A percentile compares a stretch with the other conserved stretches of the same genome.
Conservation (phyloP, 2,797 vertebrate genomes). For the Okamejei kenojei region DNA sequence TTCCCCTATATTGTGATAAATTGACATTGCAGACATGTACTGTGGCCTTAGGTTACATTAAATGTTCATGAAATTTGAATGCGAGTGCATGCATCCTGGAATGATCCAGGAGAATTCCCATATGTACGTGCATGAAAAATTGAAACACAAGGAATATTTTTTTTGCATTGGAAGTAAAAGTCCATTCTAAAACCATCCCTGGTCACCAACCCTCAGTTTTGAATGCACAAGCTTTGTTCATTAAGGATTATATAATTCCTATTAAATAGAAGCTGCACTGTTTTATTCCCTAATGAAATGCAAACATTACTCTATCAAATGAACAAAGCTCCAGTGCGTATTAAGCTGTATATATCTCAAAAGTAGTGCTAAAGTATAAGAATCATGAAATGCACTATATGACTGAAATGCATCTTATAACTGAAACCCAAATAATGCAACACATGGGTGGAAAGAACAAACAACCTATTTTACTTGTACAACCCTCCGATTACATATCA, state of each 20-base stretch:
- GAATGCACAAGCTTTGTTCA: neutral
- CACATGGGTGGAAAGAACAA: neutral
- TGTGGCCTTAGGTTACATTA: conserved; percentile 11
- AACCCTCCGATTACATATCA: neutral
- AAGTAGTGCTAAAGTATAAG: neutral
- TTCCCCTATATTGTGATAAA: neutral
- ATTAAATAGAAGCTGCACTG: neutral
- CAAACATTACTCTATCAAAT: neutral
- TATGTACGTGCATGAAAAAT: neutral
- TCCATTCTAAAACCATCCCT: neutral
- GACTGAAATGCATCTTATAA: neutral
- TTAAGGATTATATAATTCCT: neutral
- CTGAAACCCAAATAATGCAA: neutral
- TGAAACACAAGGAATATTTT: neutral
- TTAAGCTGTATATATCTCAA: neutral
- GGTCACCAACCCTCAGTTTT: neutral
- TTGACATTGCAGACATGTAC: conserved; percentile 4
- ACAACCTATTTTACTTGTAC: neutral
- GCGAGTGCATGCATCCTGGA: neutral
- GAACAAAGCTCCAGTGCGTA: neutral
- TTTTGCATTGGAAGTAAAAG: neutral
- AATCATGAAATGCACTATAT: neutral
- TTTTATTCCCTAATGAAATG: neutral
- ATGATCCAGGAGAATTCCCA: neutral
- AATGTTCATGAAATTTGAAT: conserved; percentile 25